Conservation (phyloP, 2,888 invertebrate genomes). For the Altica lythri region DNA sequence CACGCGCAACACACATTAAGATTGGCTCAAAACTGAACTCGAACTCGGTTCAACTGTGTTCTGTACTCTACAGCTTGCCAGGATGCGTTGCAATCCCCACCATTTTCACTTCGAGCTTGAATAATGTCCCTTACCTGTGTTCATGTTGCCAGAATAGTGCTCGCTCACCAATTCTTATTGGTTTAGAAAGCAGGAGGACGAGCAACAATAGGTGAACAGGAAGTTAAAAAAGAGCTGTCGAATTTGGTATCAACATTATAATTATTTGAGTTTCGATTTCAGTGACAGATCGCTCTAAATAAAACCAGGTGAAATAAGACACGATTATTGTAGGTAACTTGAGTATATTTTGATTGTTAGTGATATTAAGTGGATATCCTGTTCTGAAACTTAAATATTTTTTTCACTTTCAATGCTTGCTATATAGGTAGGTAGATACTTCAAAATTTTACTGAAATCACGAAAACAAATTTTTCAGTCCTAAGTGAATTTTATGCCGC, state of each 20-base stretch:
- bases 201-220: slow-evolving; percentile 40
- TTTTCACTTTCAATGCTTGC: too few relatives aligned
- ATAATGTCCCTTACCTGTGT: slow-evolving; percentile 43
- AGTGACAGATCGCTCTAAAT: slow-evolving; percentile 26
- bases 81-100: slow-evolving; percentile 36
- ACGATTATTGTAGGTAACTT: slow-evolving; percentile 36
- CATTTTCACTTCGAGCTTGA: slow-evolving; percentile 31
- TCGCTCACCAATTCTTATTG: slow-evolving; percentile 41
- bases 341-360: slow-evolving; percentile 43
- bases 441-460: neutral
- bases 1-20: slow-evolving; percentile 10
- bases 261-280: slow-evolving; percentile 36
- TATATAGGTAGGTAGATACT: neutral
- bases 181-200: slow-evolving; percentile 39
- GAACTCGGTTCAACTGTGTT: slow-evolving; percentile 23
- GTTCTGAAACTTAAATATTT: too few relatives aligned
- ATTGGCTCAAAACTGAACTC: slow-evolving; percentile 33
- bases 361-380: slow-evolving; percentile 47
- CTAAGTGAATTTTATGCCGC: too few relatives aligned
- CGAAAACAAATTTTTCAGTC: too few relatives aligned
- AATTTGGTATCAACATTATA: slow-evolving; percentile 37
- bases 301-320: slow-evolving; percentile 41
- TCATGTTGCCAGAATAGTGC: slow-evolving; percentile 30
- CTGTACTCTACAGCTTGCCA: slow-evolving; percentile 31
- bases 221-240: slow-evolving; percentile 41